Base-by-base conservation (phyloP, 2,888 invertebrate species). In the Scaeva pyrastri region DNA sequence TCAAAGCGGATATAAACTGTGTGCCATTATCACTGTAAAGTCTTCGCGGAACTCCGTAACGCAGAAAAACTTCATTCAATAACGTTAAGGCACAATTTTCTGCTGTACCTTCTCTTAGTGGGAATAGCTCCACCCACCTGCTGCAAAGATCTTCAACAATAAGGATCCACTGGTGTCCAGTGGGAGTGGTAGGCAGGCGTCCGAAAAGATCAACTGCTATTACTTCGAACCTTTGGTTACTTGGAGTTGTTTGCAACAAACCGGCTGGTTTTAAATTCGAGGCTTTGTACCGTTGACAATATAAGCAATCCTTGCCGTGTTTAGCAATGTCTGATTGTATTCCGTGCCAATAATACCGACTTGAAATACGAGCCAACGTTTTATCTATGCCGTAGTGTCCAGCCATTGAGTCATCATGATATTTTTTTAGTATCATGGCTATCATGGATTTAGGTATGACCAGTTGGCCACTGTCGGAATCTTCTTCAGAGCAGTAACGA, bases 81-180 rank as follows among this genome's bases (percentile, higher is more conserved):
- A 26, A 26, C 2, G 26, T 26, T 26, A 26, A 6, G 26, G 26
- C 26, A 26, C 26, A 26, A 26, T 0, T 81, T 70, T 90, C 90
- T 0, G 91, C 90, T 1, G 89, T 90, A 0, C 91, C 90, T 8
- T 87, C 68, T 8, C 86, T 68, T 0, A 91, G 58, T 0, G 91
- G 87, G 56, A 91, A 91, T 0, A 91, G 39, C 58, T 91, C 91
- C 0, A 88, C 58, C 88, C 88, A 88, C 16, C 89, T 68, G n/a
- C 79, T 88, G 3, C 88, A 88, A 0, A 91, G 43, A 19, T 91
- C 91, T 81, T 89, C 89, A 76, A 4, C 85, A 83, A 89, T 55
- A 60, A 88, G 39, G 5, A 91, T 88, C 90, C 91, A 91, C 21
- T 73, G 74, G 10, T 81, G 31, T 31, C 80, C 83, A 21, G 70